These are phyloP conservation scores for Nibea albiflora DNA, from an alignment of 2,113 vertebrate species.

Conservation along the genomic window DNA sequence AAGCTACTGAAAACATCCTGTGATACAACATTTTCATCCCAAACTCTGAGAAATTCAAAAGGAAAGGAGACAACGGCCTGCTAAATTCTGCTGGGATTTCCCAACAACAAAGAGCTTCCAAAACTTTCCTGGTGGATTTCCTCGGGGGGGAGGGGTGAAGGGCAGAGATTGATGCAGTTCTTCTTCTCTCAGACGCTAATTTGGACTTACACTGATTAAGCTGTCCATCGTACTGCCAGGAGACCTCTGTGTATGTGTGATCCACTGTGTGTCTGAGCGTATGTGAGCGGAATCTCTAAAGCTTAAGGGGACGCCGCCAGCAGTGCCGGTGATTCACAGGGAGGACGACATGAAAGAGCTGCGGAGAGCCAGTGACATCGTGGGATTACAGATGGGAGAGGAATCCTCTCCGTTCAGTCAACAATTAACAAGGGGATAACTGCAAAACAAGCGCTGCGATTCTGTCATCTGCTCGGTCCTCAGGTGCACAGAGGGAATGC, in stretches of 20 bases:
- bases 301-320: slow-evolving; percentile 55
- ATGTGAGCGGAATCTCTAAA: slow-evolving; percentile 67
- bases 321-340: slow-evolving; percentile 50
- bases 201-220: slow-evolving; percentile 79
- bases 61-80: not conserved
- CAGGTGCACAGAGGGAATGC: slow-evolving; percentile 51
- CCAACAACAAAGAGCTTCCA: slow-evolving; percentile 38
- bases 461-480: slow-evolving; percentile 48
- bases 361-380: slow-evolving; percentile 42
- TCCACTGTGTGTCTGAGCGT: slow-evolving; percentile 46
- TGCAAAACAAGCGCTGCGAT: slow-evolving; percentile 46
- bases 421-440: slow-evolving; percentile 63
- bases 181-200: slow-evolving; percentile 67
- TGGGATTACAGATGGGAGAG: slow-evolving; percentile 63
- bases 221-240: slow-evolving; percentile 68
- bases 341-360: slow-evolving; percentile 59
- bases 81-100: slow-evolving; percentile 52
- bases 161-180: slow-evolving; percentile 36
- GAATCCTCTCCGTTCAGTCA: slow-evolving; percentile 61
- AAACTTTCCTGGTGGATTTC: slow-evolving; percentile 52
- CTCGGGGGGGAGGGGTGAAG: slow-evolving; percentile 5
- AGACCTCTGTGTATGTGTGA: slow-evolving; percentile 57
- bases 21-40: slow-evolving; percentile 1
- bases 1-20: not conserved
- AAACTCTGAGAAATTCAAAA: slow-evolving; percentile 15